These are phyloP conservation scores for Falco columbarius DNA, from an alignment of 2,797 vertebrate species.

Conservation along the genomic window DNA sequence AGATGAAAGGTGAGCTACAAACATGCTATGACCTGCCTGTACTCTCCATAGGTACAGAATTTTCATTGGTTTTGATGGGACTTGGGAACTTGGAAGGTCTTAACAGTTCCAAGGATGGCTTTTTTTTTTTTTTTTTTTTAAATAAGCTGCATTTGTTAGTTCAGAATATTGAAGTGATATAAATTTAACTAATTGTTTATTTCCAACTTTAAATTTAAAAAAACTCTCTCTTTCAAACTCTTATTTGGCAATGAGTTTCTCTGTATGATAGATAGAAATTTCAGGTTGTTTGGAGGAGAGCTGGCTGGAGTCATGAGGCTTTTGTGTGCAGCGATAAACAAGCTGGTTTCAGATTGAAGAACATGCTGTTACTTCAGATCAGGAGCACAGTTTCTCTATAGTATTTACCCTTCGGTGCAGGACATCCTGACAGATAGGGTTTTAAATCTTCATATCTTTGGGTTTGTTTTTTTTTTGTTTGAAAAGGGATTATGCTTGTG, in stretches of 20 bases:
- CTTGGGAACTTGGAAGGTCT: not conserved
- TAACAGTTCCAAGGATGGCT: not conserved
- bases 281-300: not conserved
- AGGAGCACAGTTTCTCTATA: not conserved
- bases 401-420: not conserved
- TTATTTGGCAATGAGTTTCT: not conserved
- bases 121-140: too few species aligned
- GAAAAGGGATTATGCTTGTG: conserved; percentile 12
- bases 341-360: not conserved
- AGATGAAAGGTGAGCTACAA: not conserved
- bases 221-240: not conserved
- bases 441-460: conserved; percentile 23
- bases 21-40: not conserved
- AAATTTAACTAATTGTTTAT: not conserved
- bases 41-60: not conserved
- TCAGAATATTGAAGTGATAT: not conserved
- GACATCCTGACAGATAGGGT: not conserved
- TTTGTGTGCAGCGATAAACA: not conserved
- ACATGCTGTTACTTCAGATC: not conserved
- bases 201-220: not conserved
- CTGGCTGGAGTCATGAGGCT: not conserved
- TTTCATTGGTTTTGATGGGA: not conserved
- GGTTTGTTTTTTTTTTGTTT: not conserved
- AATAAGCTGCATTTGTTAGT: not conserved
- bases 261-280: not conserved